Evolutionary conservation across 2,113 vertebrate species (phyloP).

Genomic region (Orthochromis indermauri): DNA sequence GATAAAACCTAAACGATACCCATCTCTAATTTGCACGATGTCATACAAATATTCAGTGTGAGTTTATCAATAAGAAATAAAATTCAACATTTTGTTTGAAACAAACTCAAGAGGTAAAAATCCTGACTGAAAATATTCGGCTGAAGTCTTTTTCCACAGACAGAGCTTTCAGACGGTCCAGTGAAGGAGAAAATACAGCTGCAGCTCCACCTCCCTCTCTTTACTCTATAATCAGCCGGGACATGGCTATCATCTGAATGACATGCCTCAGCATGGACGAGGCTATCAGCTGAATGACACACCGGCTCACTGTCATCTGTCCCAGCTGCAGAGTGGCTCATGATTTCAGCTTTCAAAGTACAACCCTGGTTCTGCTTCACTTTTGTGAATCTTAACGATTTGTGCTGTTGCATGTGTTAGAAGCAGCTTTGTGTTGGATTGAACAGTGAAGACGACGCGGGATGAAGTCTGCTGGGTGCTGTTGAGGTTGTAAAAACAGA

Average conservation of each 20-base stretch:
- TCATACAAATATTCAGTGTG: not conserved
- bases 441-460: not conserved
- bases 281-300: constrained; percentile 2
- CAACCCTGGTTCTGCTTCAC: not conserved
- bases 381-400: not conserved
- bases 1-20: not conserved
- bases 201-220: not conserved
- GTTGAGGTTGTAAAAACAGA: not conserved
- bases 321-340: not conserved
- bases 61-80: not conserved
- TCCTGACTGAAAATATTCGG: not conserved
- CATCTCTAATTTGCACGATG: not conserved
- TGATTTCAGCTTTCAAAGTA: not conserved
- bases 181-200: not conserved
- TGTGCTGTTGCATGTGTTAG: not conserved
- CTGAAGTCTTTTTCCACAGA: not conserved
- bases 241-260: not conserved
- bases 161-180: not conserved
- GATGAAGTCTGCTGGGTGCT: not conserved
- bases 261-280: not conserved
- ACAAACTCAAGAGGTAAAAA: not conserved
- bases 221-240: not conserved
- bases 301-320: not conserved
- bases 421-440: not conserved
- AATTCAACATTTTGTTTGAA: not conserved